These are phyloP conservation scores for Pseudorasbora parva DNA, from an alignment of 2,113 vertebrate genomes.

Conservation along the genomic window DNA sequence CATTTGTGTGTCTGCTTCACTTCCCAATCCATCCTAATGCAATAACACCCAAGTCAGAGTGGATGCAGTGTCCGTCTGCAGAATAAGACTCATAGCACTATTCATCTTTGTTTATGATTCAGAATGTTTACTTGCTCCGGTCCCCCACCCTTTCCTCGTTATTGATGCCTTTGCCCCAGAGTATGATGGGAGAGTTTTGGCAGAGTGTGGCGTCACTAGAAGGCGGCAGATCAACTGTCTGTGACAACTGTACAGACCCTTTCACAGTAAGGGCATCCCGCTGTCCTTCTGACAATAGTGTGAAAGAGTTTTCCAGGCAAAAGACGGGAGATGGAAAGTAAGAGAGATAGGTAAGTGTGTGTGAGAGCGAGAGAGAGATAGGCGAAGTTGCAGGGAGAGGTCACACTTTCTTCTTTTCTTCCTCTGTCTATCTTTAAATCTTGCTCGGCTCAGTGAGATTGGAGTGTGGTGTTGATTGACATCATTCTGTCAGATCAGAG, in stretches of 20 bases:
- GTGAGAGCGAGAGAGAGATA: background rate
- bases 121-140: slow-evolving; percentile 41
- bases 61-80: slow-evolving; percentile 25
- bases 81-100: slow-evolving; percentile 39
- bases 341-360: no score
- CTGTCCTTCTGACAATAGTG: slow-evolving; percentile 59
- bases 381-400: slow-evolving; percentile 57
- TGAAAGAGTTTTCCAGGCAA: slow-evolving; percentile 51
- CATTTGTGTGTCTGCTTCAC: slow-evolving; percentile 46
- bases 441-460: slow-evolving; percentile 59
- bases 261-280: slow-evolving; percentile 47
- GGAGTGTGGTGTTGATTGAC: slow-evolving; percentile 76
- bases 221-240: slow-evolving; percentile 16
- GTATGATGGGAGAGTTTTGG: slow-evolving; percentile 39
- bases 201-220: background rate
- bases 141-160: slow-evolving; percentile 14
- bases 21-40: slow-evolving; percentile 57
- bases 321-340: background rate
- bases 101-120: slow-evolving; percentile 50
- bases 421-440: slow-evolving; percentile 53
- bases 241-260: slow-evolving; percentile 37
- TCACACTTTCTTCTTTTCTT: slow-evolving; percentile 50
- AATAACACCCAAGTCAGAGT: slow-evolving; percentile 36
- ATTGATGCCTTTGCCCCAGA: slow-evolving; percentile 37
- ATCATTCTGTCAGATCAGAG: slow-evolving; percentile 68